These are phyloP conservation scores for Acanthoscelides obtectus DNA, from an alignment of 2,888 invertebrate genomes.

Conservation along the genomic window DNA sequence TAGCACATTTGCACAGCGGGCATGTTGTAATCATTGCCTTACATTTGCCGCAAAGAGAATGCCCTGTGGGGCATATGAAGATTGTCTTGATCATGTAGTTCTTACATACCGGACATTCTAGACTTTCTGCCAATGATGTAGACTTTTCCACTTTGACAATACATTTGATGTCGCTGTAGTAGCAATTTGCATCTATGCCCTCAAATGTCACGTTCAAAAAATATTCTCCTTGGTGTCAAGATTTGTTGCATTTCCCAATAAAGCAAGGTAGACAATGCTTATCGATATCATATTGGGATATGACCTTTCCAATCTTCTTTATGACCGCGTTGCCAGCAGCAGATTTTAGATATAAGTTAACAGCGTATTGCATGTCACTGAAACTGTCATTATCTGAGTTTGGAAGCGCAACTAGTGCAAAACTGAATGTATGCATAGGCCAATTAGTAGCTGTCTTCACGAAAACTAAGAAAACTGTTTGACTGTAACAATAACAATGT, in stretches of 20 bases:
- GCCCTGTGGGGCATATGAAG: slow-evolving; percentile 16
- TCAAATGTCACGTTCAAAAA: not conserved
- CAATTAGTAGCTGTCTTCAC: not conserved
- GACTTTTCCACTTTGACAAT: slow-evolving; percentile 3
- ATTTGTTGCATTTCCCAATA: not conserved
- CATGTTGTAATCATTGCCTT: slow-evolving; percentile 13
- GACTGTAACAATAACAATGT: not conserved
- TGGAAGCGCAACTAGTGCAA: not conserved
- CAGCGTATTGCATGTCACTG: not conserved
- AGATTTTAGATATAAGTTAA: not conserved
- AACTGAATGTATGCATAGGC: not conserved
- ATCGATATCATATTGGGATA: not conserved
- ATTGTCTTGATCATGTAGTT: slow-evolving; percentile 16
- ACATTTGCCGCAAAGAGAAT: slow-evolving; percentile 16
- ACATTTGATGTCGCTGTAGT: slow-evolving; percentile 1
- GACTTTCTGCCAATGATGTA: slow-evolving; percentile 8
- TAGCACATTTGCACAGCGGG: slow-evolving; percentile 11
- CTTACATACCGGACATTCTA: slow-evolving; percentile 20
- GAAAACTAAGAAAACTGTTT: not conserved
- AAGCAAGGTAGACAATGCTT: not conserved
- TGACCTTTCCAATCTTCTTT: not conserved
- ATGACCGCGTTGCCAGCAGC: not conserved
- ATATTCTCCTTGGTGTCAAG: not conserved
- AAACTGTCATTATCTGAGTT: not conserved
- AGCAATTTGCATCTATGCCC: not conserved